Percentiles rank a stretch among this genome's conserved stretches.
phyloP scores from a whole-genome alignment of 92 coral and sea anemone species.

The Heteractis magnifica region DNA sequence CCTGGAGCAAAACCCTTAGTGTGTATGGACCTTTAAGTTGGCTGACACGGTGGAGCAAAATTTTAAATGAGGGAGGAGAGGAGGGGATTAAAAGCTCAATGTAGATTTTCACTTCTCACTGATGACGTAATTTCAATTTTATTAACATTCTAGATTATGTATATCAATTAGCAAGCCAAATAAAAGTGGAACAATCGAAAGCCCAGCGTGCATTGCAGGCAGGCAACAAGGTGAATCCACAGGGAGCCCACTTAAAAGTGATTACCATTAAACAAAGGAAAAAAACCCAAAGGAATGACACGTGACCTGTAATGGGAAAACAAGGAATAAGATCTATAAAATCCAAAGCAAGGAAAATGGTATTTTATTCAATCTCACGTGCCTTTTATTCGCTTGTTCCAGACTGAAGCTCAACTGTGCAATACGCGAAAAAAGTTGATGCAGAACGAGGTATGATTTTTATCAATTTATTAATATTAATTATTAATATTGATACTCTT shows the following conservation, averaged over 20 bases:
- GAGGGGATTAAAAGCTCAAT: too few species aligned
- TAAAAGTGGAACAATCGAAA: slow-evolving; percentile 63
- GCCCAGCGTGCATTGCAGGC: slow-evolving; percentile 70
- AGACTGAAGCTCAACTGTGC: slow-evolving; percentile 79
- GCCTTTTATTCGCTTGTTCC: not conserved
- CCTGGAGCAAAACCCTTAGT: too few species aligned
- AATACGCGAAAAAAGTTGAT: slow-evolving; percentile 71
- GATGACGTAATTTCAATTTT: not conserved
- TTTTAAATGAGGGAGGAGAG: too few species aligned
- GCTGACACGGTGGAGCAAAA: too few species aligned
- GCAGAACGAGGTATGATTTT: slow-evolving; percentile 73
- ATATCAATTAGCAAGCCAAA: slow-evolving; percentile 59
- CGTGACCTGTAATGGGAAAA: too few species aligned
- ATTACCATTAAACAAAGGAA: too few species aligned
- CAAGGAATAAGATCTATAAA: too few species aligned
- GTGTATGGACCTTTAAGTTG: too few species aligned
- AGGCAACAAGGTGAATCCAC: slow-evolving; percentile 60
- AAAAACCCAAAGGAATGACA: too few species aligned
- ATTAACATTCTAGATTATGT: slow-evolving; percentile 51
- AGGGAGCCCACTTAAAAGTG: not conserved
- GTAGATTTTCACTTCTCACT: not conserved
- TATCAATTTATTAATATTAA: not conserved
- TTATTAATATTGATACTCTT: not conserved
- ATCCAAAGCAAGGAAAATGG: too few species aligned
- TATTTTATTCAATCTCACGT: too few species aligned